Base-by-base conservation (phyloP, 2,797 vertebrate species). In the Salmo trutta region DNA sequence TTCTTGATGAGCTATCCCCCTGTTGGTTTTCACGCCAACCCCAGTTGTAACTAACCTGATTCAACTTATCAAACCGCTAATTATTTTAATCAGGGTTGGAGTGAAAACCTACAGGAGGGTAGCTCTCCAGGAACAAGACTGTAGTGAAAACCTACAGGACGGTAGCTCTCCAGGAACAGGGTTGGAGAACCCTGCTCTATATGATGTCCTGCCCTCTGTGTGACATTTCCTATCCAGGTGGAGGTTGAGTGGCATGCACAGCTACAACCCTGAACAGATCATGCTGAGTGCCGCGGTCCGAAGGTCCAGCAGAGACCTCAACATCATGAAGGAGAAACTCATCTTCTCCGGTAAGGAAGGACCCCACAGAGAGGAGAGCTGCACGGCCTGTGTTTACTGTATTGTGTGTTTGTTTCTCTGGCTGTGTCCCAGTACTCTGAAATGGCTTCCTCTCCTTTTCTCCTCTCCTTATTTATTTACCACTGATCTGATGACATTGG, bases 291-390 rank as follows among this genome's bases (percentile, higher is more conserved):
- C 98, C 0, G 95, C 97, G 0, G 98, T 98, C 71, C 91, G 93
- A 84, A 91, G 96, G 69, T 95, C 95, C 83, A 98, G 96, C 91
- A 93, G 95, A 72, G 98, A 99, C 0, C 95, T 99, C 88, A 97
- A 96, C 87, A 96, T 99, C 91, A 99, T 99, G 98, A 99, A 99
- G 90, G 97, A 99, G 91, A 99, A 99, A 85, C 95, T 99, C 47
- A 99, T 99, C 86, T 99, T 99, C 93, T 96, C 98, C 71, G 98
- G 98, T 99, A 88, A 88, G 89, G 27, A 29, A 5, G 36, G 2
- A 75, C 24, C 2, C 47, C 21, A 7, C 71, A 6, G 14, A 52
- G 2, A 52, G 0, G 41, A 5, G 74, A 21, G 5, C 6, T 17
- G n/a, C 68, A 51, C 15, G 0, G 10, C 41, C 41, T 14, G 67